These are phyloP conservation scores for Aspidiotus destructor DNA, from an alignment of 2,888 invertebrate genomes.

Conservation along the genomic window DNA sequence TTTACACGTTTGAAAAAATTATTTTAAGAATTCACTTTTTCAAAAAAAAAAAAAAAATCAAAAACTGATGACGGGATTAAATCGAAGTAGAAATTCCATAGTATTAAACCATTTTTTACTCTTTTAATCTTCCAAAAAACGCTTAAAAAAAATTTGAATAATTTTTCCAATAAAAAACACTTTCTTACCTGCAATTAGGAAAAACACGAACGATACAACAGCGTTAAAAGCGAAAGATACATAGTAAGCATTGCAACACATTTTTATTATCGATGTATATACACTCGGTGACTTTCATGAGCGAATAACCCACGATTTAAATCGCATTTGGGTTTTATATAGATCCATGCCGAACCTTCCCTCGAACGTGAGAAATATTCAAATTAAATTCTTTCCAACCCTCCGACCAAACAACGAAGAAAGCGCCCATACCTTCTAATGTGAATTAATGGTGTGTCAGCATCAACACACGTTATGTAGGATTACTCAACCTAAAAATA, in stretches of 20 bases:
- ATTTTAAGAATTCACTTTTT: no score
- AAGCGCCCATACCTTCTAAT: slow-evolving; percentile 16
- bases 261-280: slow-evolving; percentile 9
- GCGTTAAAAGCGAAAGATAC: slow-evolving; percentile 13
- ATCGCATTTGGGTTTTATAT: slow-evolving; percentile 16
- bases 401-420: slow-evolving; percentile 8
- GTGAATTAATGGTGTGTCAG: slow-evolving; percentile 20
- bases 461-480: neutral
- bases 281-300: neutral
- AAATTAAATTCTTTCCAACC: slow-evolving; percentile 28
- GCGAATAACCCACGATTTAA: neutral
- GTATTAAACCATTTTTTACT: no score
- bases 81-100: no score
- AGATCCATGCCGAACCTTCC: neutral
- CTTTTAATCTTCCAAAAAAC: no score
- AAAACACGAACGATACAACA: slow-evolving; percentile 13
- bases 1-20: no score
- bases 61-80: no score
- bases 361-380: slow-evolving; percentile 8
- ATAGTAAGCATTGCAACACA: slow-evolving; percentile 17
- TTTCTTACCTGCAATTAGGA: slow-evolving; percentile 10
- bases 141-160: no score
- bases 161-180: no score
- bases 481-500: neutral
- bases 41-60: no score